Percentiles rank a stretch among this genome's conserved stretches.
These are phyloP conservation scores for Enteromius unitaeniatus DNA, from an alignment of 2,797 vertebrate species.

Conservation along the genomic window DNA sequence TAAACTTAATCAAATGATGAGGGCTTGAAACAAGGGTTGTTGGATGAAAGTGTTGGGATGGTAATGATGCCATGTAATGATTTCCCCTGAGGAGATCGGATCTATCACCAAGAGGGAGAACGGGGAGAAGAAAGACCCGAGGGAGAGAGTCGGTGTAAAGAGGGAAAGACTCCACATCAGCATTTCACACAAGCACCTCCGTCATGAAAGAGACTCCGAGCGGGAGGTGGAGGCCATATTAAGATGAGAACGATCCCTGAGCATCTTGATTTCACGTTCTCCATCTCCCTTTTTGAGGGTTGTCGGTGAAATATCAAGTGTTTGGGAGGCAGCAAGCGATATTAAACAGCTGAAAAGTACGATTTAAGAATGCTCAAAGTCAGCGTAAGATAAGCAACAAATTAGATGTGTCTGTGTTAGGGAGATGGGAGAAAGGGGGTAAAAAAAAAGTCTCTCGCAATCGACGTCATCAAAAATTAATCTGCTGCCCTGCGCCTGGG, in stretches of 20 bases:
- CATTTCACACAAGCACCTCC: conserved; percentile 89
- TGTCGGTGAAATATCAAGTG: conserved; percentile 76
- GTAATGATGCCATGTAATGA: conserved; percentile 97
- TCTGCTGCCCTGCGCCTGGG: conserved; percentile 84
- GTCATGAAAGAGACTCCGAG: conserved; percentile 59
- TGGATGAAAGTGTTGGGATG: conserved; percentile 91
- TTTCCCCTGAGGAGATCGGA: conserved; percentile 95
- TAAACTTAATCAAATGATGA: conserved; percentile 89
- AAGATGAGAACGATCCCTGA: conserved; percentile 66
- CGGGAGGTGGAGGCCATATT: conserved; percentile 66
- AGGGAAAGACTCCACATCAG: conserved; percentile 79
- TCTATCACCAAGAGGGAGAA: conserved; percentile 91
- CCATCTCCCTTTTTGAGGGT: conserved; percentile 46
- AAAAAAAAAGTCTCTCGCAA: conserved; percentile 67
- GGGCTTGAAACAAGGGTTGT: conserved; percentile 89
- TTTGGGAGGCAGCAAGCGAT: conserved; percentile 79
- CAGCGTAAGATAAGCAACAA: conserved; percentile 92
- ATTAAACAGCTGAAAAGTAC: conserved; percentile 93
- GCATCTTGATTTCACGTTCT: conserved; percentile 56
- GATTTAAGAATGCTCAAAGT: conserved; percentile 93
- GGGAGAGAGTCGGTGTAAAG: conserved; percentile 56
- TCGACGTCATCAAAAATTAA: conserved; percentile 91
- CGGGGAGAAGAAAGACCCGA: conserved; percentile 85
- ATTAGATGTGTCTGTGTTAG: conserved; percentile 89
- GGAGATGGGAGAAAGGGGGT: conserved; percentile 68